A percentile compares a stretch with the other conserved stretches of the same genome.
phyloP scores from a whole-genome alignment of 2,888 invertebrate genomes.

The Zygothrica quintamaculata region DNA sequence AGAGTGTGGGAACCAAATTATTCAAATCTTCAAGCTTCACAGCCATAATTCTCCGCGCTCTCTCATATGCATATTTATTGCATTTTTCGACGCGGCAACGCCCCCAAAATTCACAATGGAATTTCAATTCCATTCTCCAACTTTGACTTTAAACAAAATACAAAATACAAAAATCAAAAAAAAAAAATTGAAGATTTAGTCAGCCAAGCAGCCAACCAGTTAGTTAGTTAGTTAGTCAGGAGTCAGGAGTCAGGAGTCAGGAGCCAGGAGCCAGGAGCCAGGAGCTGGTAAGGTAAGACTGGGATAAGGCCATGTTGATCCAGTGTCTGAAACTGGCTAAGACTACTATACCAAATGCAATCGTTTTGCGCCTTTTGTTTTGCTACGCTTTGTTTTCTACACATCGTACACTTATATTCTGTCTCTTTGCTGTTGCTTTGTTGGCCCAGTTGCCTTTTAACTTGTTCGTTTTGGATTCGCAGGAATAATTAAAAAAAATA shows the following conservation, averaged over 20 bases:
- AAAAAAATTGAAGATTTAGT: background rate
- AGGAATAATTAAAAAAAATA: slow-evolving; percentile 80
- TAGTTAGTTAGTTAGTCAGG: no score
- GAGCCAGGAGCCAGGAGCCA: slow-evolving; percentile 20
- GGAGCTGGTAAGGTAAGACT: no score
- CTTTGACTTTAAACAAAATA: no score
- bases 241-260: no score
- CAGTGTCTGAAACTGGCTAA: background rate
- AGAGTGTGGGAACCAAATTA: slow-evolving; percentile 83
- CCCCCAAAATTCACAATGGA: slow-evolving; percentile 82
- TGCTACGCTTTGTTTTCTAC: slow-evolving; percentile 43
- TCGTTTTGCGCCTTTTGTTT: slow-evolving; percentile 62
- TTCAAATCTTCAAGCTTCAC: slow-evolving; percentile 73
- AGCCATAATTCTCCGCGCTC: slow-evolving; percentile 60
- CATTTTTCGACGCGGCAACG: slow-evolving; percentile 83
- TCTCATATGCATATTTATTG: slow-evolving; percentile 84
- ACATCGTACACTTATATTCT: background rate
- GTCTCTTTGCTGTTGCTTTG: background rate
- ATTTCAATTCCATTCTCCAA: slow-evolving; percentile 82
- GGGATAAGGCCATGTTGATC: no score
- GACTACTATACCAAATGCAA: slow-evolving; percentile 62
- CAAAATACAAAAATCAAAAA: no score
- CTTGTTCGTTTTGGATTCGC: slow-evolving; percentile 49
- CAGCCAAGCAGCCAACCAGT: slow-evolving; percentile 24
- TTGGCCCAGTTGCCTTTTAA: slow-evolving; percentile 21